Percentiles rank a stretch among this genome's conserved stretches.
These are phyloP conservation scores for Germaria angustata DNA, from an alignment of 2,888 invertebrate genomes.

Conservation along the genomic window DNA sequence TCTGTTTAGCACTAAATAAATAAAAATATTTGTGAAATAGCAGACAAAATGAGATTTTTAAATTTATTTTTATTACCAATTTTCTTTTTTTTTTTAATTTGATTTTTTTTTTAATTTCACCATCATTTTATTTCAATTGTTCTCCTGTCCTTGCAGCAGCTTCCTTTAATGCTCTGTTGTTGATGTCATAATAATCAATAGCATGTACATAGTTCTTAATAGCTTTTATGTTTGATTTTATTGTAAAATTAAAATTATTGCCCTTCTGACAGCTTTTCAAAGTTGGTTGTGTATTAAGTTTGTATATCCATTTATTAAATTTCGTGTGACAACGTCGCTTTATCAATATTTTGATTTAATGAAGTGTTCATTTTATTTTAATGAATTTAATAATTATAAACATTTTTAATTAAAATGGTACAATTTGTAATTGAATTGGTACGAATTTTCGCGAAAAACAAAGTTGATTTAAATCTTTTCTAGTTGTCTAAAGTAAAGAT, in stretches of 20 bases:
- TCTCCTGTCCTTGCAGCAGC: neutral
- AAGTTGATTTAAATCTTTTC: too few relatives aligned
- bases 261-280: neutral
- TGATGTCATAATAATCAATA: neutral
- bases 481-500: too few relatives aligned
- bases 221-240: neutral
- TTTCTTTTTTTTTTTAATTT: neutral
- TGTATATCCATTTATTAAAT: neutral
- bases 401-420: too few relatives aligned
- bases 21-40: slow-evolving; percentile 10
- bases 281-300: too few relatives aligned
- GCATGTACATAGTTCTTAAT: neutral
- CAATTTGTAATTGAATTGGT: too few relatives aligned
- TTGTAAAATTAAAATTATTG: slow-evolving; percentile 14
- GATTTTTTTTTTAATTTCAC: neutral
- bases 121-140: neutral
- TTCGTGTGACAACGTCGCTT: neutral
- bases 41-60: slow-evolving; percentile 7
- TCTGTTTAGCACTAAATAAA: neutral
- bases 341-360: neutral
- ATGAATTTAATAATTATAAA: too few relatives aligned
- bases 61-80: too few relatives aligned
- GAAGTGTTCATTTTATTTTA: too few relatives aligned
- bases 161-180: neutral
- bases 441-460: too few relatives aligned